These are phyloP conservation scores for Mesocentrotus franciscanus DNA, from an alignment of 53 echinoderm and acorn worm genomes.

Conservation along the genomic window DNA sequence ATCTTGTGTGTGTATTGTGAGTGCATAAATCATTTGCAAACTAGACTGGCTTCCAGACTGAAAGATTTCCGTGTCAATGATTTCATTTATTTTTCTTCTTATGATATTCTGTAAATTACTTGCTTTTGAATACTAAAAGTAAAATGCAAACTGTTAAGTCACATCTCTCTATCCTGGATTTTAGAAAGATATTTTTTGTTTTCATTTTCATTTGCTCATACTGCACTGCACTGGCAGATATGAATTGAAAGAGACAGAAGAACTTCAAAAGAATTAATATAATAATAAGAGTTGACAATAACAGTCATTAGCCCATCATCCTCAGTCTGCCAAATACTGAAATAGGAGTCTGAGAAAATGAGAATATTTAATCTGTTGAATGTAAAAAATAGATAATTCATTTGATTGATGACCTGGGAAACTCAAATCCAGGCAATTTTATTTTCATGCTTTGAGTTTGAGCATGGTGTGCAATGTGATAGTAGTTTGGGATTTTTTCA, in stretches of 20 bases:
- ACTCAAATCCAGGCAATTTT: not conserved
- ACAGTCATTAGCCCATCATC: not conserved
- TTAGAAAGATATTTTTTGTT: not conserved
- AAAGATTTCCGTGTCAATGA: not conserved
- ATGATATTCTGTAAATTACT: not conserved
- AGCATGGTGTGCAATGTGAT: no score
- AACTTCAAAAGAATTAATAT: no score
- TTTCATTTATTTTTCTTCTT: not conserved
- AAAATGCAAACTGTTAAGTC: not conserved
- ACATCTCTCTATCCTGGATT: not conserved
- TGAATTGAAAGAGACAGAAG: not conserved
- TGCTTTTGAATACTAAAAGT: not conserved
- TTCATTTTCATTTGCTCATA: not conserved
- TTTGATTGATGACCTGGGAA: not conserved
- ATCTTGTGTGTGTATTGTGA: conserved; percentile 1
- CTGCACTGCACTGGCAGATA: not conserved
- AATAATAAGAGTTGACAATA: not conserved
- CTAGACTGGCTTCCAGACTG: not conserved
- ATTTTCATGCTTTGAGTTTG: no score
- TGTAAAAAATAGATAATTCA: not conserved
- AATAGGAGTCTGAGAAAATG: not conserved
- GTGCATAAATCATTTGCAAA: not conserved
- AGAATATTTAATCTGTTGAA: not conserved
- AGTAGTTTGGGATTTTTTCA: no score
- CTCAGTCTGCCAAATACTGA: no score